Conservation (phyloP, 1,140 invertebrate species). For the Propsilocerus akamusi region DNA sequence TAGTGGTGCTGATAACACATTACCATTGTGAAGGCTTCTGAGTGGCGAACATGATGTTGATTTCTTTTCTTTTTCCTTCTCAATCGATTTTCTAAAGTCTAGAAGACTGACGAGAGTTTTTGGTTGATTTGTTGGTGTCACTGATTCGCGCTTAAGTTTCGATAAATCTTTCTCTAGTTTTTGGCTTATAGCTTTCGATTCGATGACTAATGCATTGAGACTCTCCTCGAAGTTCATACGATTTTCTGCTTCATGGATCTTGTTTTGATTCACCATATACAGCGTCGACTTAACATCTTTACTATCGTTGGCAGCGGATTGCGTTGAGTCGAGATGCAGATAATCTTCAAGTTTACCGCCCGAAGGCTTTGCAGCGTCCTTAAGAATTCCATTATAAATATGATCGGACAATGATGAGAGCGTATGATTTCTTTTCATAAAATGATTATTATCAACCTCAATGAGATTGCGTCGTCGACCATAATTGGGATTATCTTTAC, state of each 20-base stretch:
- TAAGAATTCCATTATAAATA: slow-evolving; percentile 48
- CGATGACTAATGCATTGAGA: neutral
- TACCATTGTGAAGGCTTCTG: neutral
- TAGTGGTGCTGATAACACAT: too few species aligned
- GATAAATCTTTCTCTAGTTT: slow-evolving; percentile 1
- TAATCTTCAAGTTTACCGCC: slow-evolving; percentile 21
- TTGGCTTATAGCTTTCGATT: slow-evolving; percentile 1
- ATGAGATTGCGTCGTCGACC: slow-evolving; percentile 9
- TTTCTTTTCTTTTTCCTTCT: neutral
- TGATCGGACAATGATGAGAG: slow-evolving; percentile 64
- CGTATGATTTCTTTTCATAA: slow-evolving; percentile 46
- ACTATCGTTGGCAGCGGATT: slow-evolving; percentile 13
- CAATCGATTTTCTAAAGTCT: neutral
- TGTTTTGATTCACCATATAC: slow-evolving; percentile 12
- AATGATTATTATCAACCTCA: slow-evolving; percentile 1
- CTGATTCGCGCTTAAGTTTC: neutral
- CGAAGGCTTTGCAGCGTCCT: slow-evolving; percentile 24
- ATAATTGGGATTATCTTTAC: slow-evolving; percentile 43
- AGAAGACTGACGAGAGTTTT: neutral
- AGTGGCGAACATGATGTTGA: neutral
- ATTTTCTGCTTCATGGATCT: slow-evolving; percentile 27
- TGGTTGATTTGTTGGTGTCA: neutral
- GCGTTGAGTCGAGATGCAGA: slow-evolving; percentile 15
- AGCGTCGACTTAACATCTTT: slow-evolving; percentile 17
- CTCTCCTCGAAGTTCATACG: neutral